Evolutionary conservation across 2,797 vertebrate genomes (phyloP), one percentile per base, ranked within the genome.

Genomic region (Myotis planiceps): DNA sequence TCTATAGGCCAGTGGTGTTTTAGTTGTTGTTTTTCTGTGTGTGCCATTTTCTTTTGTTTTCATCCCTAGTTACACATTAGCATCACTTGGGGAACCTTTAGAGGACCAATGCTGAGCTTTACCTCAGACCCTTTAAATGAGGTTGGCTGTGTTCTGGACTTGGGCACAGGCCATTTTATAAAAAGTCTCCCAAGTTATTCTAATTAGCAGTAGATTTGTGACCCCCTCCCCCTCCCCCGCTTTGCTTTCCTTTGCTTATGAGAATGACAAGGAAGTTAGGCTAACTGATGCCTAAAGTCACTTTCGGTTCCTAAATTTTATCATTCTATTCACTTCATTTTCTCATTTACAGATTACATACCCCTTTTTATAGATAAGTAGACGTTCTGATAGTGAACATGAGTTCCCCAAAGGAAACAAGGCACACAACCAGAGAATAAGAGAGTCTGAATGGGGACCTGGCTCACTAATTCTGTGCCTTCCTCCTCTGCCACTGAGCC

Each of bases 151-250:
- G 63, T 65, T 7, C 18, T 49, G 18, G 3, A 1, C 23, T 60
- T 69, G 25, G 47, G 19, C 12, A 12, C 9, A 0, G 9, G 14
- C 15, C 29, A 6, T 15, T 75, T 45, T 25, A 65, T 9, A 32
- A 80, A 79, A 58, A 21, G 10, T 19, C 72, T n/a, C 21, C 72
- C 42, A 42, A 13, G 27, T 32, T 45, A 37, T 68, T 68, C 65
- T 13, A 47, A 32, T 10, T 1, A 83, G 53, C 4, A 15, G 19
- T 16, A 23, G 13, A 4, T 65, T 66, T 65, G n/a, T 14, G 23
- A 65, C 42, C 7, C 39, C 39, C 39, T 1, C 39, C 39, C 39
- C 39, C 0, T 3, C 0, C 6, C 75, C 0, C 1, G 0, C 7
- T 83, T 84, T 2, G 0, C 45, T 75, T 47, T 15, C 7, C 1